A percentile compares a stretch with the other conserved stretches of the same genome.
Conservation (phyloP, 2,797 vertebrate species). For the Rachycentron canadum region DNA sequence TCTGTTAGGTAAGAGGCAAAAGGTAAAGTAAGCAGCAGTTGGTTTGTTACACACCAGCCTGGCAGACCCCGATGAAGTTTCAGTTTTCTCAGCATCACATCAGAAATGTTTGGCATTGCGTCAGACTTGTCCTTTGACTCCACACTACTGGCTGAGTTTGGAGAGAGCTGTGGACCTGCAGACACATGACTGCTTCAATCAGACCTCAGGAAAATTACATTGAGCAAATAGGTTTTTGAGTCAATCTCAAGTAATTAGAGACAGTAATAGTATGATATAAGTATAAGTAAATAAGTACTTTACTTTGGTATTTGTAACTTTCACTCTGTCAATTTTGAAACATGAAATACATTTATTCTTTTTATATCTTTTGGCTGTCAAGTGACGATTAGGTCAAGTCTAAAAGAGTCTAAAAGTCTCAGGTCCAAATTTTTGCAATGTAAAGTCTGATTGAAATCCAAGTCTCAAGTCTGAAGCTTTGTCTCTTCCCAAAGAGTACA, state of each 20-base stretch:
- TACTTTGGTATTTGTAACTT: too few species aligned
- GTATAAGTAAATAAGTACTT: too few species aligned
- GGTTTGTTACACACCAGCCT: constrained; percentile 88
- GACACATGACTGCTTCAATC: constrained; percentile 25
- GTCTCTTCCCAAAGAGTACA: not conserved
- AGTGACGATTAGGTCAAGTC: not conserved
- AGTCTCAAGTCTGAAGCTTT: not conserved
- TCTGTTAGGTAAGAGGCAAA: not conserved
- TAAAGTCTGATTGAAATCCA: not conserved
- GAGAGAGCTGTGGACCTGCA: constrained; percentile 82
- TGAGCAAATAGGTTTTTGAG: not conserved
- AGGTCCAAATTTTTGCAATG: not conserved
- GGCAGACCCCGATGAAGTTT: constrained; percentile 92
- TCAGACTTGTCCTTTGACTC: constrained; percentile 89
- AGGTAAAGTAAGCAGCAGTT: not conserved
- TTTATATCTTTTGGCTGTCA: not conserved
- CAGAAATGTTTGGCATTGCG: constrained; percentile 96
- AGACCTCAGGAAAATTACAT: not conserved
- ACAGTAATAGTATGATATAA: too few species aligned
- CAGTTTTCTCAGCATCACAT: constrained; percentile 95
- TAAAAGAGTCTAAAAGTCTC: constrained; percentile 1
- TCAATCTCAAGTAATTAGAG: not conserved
- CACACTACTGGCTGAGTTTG: constrained; percentile 80
- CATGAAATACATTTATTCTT: not conserved
- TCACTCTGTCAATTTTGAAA: not conserved